Conservation (phyloP, 2,797 vertebrate species). For the Danio albolineatus region DNA sequence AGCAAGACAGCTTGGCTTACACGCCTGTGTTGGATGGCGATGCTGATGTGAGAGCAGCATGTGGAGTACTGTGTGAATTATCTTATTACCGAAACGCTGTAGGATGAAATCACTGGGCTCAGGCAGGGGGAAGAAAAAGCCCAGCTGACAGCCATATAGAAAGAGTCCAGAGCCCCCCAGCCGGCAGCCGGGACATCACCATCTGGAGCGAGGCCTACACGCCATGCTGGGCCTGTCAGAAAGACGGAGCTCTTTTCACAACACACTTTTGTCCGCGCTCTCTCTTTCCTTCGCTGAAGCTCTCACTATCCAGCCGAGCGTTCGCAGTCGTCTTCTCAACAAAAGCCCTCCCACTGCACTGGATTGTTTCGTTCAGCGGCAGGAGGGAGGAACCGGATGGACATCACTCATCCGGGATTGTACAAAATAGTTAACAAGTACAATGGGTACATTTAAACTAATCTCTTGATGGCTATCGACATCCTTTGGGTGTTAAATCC, state of each 20-base stretch:
- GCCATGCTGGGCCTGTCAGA: conserved; percentile 66
- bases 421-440: conserved; percentile 8
- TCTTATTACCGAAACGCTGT: conserved; percentile 42
- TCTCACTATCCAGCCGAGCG: conserved; percentile 37
- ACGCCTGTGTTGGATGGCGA: conserved; percentile 13
- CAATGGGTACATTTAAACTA: conserved; percentile 6
- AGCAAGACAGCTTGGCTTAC: background rate
- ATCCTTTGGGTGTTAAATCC: background rate
- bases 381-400: conserved; percentile 20
- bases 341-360: conserved; percentile 49
- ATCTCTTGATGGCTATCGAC: conserved; percentile 8
- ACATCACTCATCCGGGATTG: conserved; percentile 16
- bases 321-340: conserved; percentile 35
- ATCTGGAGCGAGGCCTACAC: conserved; percentile 72
- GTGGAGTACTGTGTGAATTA: conserved; percentile 41
- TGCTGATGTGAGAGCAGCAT: conserved; percentile 39
- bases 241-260: conserved; percentile 69
- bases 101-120: conserved; percentile 38
- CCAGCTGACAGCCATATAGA: conserved; percentile 71
- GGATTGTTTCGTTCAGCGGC: conserved; percentile 35
- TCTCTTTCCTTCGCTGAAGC: conserved; percentile 23
- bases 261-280: conserved; percentile 48
- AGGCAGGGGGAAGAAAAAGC: conserved; percentile 65
- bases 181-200: conserved; percentile 66
- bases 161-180: conserved; percentile 72